phyloP scores from a whole-genome alignment of 2,888 invertebrate species.

The Eristalis pertinax region DNA sequence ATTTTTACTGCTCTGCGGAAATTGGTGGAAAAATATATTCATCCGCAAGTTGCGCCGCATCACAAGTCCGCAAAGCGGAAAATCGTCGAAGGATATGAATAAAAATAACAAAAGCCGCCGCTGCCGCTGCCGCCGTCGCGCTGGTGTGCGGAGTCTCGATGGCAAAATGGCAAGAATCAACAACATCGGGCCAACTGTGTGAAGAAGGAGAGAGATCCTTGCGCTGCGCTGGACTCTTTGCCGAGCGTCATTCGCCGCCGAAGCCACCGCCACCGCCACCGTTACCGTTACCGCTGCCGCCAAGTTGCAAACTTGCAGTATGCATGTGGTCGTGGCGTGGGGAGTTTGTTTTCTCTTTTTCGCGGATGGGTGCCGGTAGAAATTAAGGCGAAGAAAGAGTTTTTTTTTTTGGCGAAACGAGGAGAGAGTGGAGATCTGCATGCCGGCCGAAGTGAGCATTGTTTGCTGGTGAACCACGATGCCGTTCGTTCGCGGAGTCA shows the following conservation, averaged over 20 bases:
- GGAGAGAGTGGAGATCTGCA: neutral
- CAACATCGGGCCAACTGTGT: slow-evolving; percentile 49
- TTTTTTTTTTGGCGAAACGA: neutral
- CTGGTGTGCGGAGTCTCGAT: neutral
- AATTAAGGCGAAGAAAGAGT: neutral
- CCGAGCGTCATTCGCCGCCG: too few relatives aligned
- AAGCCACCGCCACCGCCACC: too few relatives aligned
- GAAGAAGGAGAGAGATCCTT: slow-evolving; percentile 37
- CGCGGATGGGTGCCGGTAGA: neutral
- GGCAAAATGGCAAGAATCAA: slow-evolving; percentile 28
- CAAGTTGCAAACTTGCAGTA: neutral
- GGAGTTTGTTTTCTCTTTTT: neutral
- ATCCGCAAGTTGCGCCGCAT: slow-evolving; percentile 63
- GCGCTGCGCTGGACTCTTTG: slow-evolving; percentile 20
- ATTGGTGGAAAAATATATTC: slow-evolving; percentile 67
- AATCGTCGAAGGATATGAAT: slow-evolving; percentile 58
- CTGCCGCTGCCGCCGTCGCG: neutral
- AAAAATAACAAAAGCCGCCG: slow-evolving; percentile 10
- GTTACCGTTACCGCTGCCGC: too few relatives aligned
- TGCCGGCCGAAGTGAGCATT: neutral
- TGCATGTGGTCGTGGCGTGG: neutral
- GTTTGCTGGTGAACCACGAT: neutral
- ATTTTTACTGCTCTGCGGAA: slow-evolving; percentile 72
- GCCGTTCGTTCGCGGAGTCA: neutral
- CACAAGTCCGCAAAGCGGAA: slow-evolving; percentile 69